phyloP scores from a whole-genome alignment of 2,797 vertebrate species.

The Falco biarmicus region DNA sequence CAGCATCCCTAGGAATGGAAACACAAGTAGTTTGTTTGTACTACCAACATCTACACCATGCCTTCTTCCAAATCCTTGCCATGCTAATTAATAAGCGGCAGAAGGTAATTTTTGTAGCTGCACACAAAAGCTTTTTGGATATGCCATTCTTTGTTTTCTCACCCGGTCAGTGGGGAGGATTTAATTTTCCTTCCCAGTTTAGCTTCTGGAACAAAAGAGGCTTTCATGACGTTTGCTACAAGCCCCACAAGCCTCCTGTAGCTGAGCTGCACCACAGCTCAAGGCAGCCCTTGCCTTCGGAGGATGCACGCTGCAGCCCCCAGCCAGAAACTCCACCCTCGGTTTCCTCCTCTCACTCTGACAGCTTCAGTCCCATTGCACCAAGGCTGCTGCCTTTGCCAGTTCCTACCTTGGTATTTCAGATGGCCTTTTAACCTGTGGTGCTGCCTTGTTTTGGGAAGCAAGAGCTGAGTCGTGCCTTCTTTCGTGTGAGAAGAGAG shows the following conservation, averaged over 20 bases:
- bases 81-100: not conserved
- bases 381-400: not conserved
- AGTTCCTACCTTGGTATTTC: not conserved
- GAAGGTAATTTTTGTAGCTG: not conserved
- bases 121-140: not conserved
- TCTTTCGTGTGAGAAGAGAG: not conserved
- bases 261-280: not conserved
- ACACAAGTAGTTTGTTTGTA: not conserved
- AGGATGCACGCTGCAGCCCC: not conserved
- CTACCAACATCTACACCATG: not conserved
- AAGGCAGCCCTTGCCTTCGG: not conserved
- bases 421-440: not conserved
- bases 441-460: not conserved
- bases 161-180: not conserved
- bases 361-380: not conserved
- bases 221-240: conserved; percentile 7
- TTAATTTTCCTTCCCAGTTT: conserved; percentile 42
- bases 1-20: not conserved
- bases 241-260: not conserved
- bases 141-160: not conserved
- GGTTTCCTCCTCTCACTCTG: not conserved
- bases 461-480: not conserved
- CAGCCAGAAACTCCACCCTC: not conserved
- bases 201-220: conserved; percentile 26
- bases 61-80: not conserved